phyloP scores from a whole-genome alignment of 2,888 invertebrate species.

The Tetheella fluctuosa region DNA sequence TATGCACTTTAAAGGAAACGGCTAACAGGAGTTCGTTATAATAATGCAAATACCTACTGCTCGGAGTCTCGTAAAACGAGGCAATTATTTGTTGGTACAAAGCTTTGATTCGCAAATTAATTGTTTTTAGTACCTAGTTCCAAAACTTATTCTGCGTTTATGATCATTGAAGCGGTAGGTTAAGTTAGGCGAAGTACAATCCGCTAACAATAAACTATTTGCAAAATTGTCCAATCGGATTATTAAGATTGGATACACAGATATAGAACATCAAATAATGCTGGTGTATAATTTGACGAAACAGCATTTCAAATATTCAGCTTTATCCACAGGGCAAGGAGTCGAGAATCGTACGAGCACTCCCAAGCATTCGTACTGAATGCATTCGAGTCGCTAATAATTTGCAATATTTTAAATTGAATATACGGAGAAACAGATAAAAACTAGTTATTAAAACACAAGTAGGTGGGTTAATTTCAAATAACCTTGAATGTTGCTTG shows the following conservation, averaged over 20 bases:
- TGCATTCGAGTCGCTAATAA: slow-evolving; percentile 3
- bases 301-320: not conserved
- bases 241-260: slow-evolving; percentile 6
- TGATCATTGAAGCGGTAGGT: not conserved
- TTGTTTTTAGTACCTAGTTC: slow-evolving; percentile 18
- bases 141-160: not conserved
- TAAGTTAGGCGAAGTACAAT: not conserved
- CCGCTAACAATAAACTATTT: slow-evolving; percentile 6
- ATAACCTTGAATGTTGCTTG: not conserved
- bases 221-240: slow-evolving; percentile 7
- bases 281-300: not conserved
- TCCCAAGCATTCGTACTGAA: not conserved
- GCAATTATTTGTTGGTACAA: slow-evolving; percentile 34
- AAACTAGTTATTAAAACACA: slow-evolving; percentile 4
- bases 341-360: not conserved
- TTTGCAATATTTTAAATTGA: slow-evolving; percentile 8
- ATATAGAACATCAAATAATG: slow-evolving; percentile 7
- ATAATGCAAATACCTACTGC: slow-evolving; percentile 48
- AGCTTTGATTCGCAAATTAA: slow-evolving; percentile 37
- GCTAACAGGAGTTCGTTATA: slow-evolving; percentile 47
- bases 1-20: slow-evolving; percentile 44
- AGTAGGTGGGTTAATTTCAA: not conserved
- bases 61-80: slow-evolving; percentile 36
- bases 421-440: not conserved
- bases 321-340: not conserved